A percentile compares a stretch with the other conserved stretches of the same genome.
phyloP scores from a whole-genome alignment of 1,140 invertebrate species.

The Brachionus calyciflorus region DNA sequence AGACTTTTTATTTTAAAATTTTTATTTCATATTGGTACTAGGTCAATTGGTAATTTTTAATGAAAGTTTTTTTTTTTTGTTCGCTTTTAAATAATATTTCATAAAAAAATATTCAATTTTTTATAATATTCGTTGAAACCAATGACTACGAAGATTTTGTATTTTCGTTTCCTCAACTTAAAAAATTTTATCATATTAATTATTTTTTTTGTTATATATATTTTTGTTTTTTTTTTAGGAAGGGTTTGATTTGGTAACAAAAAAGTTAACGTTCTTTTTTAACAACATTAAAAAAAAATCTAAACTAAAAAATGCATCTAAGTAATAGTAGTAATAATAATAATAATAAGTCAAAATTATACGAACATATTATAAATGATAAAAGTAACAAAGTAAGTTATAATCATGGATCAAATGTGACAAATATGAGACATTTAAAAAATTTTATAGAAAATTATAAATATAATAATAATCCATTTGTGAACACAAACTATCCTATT shows the following conservation, averaged over 20 bases:
- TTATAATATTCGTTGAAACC: neutral
- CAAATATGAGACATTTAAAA: no score
- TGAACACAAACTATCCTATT: neutral
- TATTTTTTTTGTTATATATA: no score
- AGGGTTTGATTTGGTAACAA: no score
- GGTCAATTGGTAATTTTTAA: neutral
- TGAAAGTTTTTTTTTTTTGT: neutral
- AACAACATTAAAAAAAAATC: neutral
- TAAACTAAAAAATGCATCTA: constrained; percentile 16
- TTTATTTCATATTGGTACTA: neutral
- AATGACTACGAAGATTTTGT: neutral
- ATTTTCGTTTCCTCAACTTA: no score
- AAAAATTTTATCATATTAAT: no score
- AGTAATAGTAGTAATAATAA: neutral
- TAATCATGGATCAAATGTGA: no score
- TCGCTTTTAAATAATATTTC: no score
- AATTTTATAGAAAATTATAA: neutral
- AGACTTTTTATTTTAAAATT: neutral
- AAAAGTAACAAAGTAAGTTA: neutral
- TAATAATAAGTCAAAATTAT: neutral
- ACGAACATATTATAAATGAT: constrained; percentile 29
- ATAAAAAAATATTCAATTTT: neutral
- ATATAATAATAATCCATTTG: constrained; percentile 18
- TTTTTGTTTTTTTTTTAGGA: no score
- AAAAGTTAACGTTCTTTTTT: no score